Evolutionary conservation across 2,113 vertebrate genomes (phyloP).

Genomic region (Trinectes maculatus): DNA sequence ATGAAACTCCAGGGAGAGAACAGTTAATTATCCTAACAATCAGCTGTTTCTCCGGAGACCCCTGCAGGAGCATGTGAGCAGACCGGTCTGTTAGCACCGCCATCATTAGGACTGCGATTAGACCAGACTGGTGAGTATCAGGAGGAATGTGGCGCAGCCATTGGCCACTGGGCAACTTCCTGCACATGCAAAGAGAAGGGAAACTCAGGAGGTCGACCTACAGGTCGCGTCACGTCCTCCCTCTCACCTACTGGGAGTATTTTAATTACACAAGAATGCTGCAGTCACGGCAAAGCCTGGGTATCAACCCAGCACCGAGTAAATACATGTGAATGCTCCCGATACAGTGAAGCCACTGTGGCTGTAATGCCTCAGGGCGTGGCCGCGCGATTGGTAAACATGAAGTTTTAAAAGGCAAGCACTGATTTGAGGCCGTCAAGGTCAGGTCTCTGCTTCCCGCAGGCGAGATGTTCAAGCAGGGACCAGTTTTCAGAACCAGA

Average conservation of each 20-base stretch:
- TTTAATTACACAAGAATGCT: constrained; percentile 62
- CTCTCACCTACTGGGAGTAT: constrained; percentile 33
- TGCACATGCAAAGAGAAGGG: constrained; percentile 30
- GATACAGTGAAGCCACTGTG: constrained; percentile 61
- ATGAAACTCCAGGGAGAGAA: constrained; percentile 18
- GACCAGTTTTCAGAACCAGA: constrained; percentile 36
- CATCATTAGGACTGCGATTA: constrained; percentile 15
- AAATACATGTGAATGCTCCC: constrained; percentile 45
- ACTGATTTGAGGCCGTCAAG: constrained; percentile 32
- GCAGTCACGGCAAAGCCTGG: constrained; percentile 37
- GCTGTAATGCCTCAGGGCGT: constrained; percentile 47
- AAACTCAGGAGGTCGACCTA: constrained; percentile 42
- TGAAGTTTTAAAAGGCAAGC: constrained; percentile 49
- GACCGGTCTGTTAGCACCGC: constrained; percentile 10
- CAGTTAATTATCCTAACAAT: constrained; percentile 49
- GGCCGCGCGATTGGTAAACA: constrained; percentile 59
- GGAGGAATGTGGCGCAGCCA: constrained; percentile 44
- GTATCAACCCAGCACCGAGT: constrained; percentile 39
- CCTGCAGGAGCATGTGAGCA: constrained; percentile 15
- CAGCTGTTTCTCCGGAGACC: constrained; percentile 29
- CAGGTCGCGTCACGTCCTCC: constrained; percentile 43
- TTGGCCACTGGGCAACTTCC: constrained; percentile 45
- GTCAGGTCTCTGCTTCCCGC: constrained; percentile 33
- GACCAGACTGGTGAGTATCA: constrained; percentile 49
- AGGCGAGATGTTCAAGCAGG: constrained; percentile 26